Percentiles rank a stretch among this genome's conserved stretches.
These are phyloP conservation scores for Limnephilus marmoratus DNA, from an alignment of 2,888 invertebrate genomes.

Conservation along the genomic window DNA sequence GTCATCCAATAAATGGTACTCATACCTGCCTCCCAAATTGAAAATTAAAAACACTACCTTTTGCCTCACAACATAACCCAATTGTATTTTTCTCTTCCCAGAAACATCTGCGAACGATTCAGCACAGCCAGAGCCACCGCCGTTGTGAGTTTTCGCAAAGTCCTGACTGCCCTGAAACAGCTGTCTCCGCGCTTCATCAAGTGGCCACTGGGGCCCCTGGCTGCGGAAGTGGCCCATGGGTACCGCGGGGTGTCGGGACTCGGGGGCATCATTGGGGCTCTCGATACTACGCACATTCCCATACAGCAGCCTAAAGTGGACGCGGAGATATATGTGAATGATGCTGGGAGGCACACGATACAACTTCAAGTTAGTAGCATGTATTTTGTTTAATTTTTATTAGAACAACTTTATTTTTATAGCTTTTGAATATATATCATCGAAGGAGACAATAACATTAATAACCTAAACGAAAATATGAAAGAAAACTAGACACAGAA, in stretches of 20 bases:
- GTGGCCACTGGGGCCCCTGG: background rate
- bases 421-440: no score
- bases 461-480: no score
- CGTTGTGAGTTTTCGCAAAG: background rate
- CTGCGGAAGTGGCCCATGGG: background rate
- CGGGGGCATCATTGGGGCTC: background rate
- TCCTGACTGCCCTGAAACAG: background rate
- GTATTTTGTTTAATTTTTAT: background rate
- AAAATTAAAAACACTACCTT: no score
- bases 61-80: no score
- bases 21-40: no score
- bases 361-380: constrained; percentile 13
- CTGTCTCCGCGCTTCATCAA: background rate
- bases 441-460: no score
- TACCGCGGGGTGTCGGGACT: background rate
- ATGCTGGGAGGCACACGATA: background rate
- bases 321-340: constrained; percentile 5
- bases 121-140: background rate
- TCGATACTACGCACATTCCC: background rate
- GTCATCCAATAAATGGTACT: no score
- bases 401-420: no score
- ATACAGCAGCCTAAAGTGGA: background rate
- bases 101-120: constrained; percentile 23
- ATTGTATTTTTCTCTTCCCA: background rate
- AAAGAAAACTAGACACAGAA: no score